Percentiles rank a stretch among this genome's conserved stretches.
Conservation (phyloP, 2,797 vertebrate genomes). For the Lacerta bilineata region DNA sequence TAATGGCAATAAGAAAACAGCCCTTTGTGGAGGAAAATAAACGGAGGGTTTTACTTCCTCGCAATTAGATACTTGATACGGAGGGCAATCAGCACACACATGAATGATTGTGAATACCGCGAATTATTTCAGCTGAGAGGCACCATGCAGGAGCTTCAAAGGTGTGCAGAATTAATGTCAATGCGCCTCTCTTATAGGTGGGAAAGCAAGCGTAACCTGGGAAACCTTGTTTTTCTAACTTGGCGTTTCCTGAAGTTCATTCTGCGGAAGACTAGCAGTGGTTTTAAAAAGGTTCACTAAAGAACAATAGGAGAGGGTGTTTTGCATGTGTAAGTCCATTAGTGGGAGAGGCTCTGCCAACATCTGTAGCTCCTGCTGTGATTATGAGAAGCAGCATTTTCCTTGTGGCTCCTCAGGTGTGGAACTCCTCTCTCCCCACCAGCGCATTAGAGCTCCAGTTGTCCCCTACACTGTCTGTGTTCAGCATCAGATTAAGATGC, state of each 20-base stretch:
- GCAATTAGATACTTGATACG: slow-evolving; percentile 3
- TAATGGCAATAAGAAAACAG: not conserved
- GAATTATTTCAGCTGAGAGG: not conserved
- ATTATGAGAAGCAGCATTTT: not conserved
- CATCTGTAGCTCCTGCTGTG: not conserved
- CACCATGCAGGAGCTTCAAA: not conserved
- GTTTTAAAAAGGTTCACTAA: not conserved
- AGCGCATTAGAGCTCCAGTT: no score
- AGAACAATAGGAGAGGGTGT: not conserved
- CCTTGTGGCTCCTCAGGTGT: not conserved
- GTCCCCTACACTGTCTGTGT: no score
- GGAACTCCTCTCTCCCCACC: no score
- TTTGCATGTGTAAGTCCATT: not conserved
- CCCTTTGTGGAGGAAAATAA: not conserved
- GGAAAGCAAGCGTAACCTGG: not conserved
- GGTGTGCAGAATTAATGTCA: not conserved
- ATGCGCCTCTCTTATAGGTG: not conserved
- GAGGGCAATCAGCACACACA: not conserved
- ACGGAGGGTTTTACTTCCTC: not conserved
- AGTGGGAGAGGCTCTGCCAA: no score
- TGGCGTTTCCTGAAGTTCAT: not conserved
- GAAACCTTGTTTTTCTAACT: not conserved
- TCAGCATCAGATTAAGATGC: no score
- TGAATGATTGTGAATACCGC: not conserved
- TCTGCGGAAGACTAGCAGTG: not conserved